Evolutionary conservation across 2,113 vertebrate species (phyloP).

Genomic region (Kryptolebias marmoratus): DNA sequence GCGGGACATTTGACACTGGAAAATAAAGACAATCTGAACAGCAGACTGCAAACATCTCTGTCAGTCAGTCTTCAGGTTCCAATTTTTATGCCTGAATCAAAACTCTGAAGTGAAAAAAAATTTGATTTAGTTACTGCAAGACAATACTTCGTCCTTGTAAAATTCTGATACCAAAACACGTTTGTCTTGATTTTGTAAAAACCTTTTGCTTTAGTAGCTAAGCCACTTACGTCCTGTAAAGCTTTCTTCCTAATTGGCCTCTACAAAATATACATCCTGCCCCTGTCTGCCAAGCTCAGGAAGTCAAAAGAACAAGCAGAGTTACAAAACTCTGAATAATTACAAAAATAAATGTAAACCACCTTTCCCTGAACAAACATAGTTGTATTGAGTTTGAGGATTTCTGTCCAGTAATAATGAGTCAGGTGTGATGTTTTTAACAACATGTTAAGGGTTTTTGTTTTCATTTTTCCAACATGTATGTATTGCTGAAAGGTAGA

Average conservation of each 20-base stretch:
- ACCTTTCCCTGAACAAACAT: neutral
- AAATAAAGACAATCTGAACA: slow-evolving; percentile 3
- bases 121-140: neutral
- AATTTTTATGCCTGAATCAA: neutral
- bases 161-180: neutral
- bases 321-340: neutral
- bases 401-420: neutral
- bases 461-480: too few species aligned
- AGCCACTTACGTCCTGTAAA: neutral
- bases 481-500: too few species aligned
- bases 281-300: neutral
- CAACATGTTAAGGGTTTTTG: too few species aligned
- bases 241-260: neutral
- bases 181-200: neutral
- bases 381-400: neutral
- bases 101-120: neutral
- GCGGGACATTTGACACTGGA: slow-evolving; percentile 11
- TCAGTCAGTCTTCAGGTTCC: neutral
- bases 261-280: neutral
- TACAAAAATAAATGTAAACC: neutral
- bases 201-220: neutral
- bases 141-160: neutral
- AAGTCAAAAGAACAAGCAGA: neutral
- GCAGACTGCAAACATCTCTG: neutral
- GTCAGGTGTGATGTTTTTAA: neutral